These are phyloP conservation scores for Cyprinodon variegatus DNA, from an alignment of 2,113 vertebrate genomes.

Conservation along the genomic window DNA sequence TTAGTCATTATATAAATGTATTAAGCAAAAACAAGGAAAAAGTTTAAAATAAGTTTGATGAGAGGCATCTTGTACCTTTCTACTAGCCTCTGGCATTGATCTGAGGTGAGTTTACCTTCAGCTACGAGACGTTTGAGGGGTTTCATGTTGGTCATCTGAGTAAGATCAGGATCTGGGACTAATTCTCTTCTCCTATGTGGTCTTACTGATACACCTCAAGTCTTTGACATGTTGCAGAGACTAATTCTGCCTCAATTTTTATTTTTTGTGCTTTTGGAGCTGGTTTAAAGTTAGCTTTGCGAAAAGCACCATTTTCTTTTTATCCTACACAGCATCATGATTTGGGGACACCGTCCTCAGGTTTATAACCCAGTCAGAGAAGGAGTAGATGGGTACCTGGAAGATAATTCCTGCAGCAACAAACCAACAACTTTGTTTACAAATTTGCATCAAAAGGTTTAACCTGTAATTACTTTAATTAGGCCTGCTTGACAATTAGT, in stretches of 20 bases:
- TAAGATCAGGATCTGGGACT: not conserved
- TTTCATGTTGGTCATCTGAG: not conserved
- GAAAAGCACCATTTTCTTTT: not conserved
- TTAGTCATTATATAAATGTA: not conserved
- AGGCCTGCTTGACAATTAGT: not conserved
- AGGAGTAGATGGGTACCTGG: not conserved
- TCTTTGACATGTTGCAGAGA: too few species aligned
- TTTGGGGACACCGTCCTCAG: not conserved
- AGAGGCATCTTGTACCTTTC: not conserved
- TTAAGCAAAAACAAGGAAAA: too few species aligned
- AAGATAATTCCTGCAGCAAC: not conserved
- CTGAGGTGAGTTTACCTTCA: not conserved
- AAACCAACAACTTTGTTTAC: conserved; percentile 27
- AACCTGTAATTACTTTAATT: not conserved
- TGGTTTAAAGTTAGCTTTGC: not conserved
- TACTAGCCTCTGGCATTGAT: not conserved
- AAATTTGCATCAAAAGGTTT: conserved; percentile 6
- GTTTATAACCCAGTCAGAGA: not conserved
- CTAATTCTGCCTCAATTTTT: not conserved
- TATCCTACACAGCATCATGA: not conserved
- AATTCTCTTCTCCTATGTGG: not conserved
- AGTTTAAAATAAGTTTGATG: not conserved
- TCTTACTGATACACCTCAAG: not conserved
- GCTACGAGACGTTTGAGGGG: too few species aligned
- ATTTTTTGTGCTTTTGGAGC: too few species aligned